These are phyloP conservation scores for Orius insidiosus DNA, from an alignment of 1,140 invertebrate species.

Conservation along the genomic window DNA sequence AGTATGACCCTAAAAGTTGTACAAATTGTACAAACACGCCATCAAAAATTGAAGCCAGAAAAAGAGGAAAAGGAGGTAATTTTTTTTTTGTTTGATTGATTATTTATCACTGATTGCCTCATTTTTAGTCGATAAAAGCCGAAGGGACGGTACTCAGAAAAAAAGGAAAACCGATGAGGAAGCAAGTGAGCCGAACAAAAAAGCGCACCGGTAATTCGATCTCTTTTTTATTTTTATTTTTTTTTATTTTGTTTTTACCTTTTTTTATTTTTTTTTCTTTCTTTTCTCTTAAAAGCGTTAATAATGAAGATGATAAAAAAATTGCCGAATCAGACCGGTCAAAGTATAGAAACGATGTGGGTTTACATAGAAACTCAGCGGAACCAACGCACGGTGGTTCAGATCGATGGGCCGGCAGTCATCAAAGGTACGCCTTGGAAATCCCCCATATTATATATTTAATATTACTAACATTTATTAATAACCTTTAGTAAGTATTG, in stretches of 20 bases:
- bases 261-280: background rate
- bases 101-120: background rate
- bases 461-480: too few species aligned
- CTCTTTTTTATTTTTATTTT: background rate
- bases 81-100: background rate
- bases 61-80: slow-evolving; percentile 21
- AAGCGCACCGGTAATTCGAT: background rate
- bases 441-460: too few species aligned
- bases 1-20: slow-evolving; percentile 86
- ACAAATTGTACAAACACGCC: slow-evolving; percentile 74
- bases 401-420: too few species aligned
- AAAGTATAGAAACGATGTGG: too few species aligned
- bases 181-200: slow-evolving; percentile 2
- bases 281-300: background rate
- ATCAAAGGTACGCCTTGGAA: too few species aligned
- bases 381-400: too few species aligned
- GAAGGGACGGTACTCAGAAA: slow-evolving; percentile 13
- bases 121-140: slow-evolving; percentile 5
- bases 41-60: slow-evolving; percentile 44
- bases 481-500: too few species aligned
- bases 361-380: too few species aligned
- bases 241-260: background rate
- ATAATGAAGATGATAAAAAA: slow-evolving; percentile 4
- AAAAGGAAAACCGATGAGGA: slow-evolving; percentile 12
- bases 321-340: background rate